phyloP scores from a whole-genome alignment of 2,113 vertebrate genomes.

The Forbesichthys agassizii region DNA sequence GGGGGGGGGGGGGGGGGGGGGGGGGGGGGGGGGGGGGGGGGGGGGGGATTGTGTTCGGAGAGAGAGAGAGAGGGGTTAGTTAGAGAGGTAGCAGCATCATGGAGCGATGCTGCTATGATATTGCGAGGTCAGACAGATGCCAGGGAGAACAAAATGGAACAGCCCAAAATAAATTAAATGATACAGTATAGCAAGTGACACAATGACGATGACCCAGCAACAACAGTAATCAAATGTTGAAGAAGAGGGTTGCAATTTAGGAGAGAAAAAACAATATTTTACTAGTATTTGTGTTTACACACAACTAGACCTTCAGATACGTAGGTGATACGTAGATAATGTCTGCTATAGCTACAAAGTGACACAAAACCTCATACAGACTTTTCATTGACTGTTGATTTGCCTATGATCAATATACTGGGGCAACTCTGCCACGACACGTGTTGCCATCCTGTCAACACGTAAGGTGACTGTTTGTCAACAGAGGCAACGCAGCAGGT shows the following conservation, averaged over 20 bases:
- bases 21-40: conserved; percentile 4
- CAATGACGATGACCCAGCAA: conserved; percentile 62
- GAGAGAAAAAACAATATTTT: conserved; percentile 39
- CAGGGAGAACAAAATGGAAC: conserved; percentile 33
- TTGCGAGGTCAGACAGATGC: conserved; percentile 53
- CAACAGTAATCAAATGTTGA: conserved; percentile 45
- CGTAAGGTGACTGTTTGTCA: conserved; percentile 55
- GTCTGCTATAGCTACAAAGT: conserved; percentile 30
- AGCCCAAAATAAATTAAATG: conserved; percentile 5
- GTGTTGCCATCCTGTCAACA: conserved; percentile 14
- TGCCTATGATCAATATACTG: conserved; percentile 63
- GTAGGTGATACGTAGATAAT: conserved; percentile 13
- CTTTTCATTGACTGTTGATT: conserved; percentile 68
- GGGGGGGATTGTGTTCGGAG: conserved; percentile 21
- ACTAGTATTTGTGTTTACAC: conserved; percentile 15
- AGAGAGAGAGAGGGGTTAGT: conserved; percentile 22
- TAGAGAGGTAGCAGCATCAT: conserved; percentile 1
- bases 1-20: no score
- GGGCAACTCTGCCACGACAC: conserved; percentile 53
- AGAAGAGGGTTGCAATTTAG: conserved; percentile 30
- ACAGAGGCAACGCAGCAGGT: conserved; percentile 20
- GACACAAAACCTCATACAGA: conserved; percentile 67
- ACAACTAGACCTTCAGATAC: conserved; percentile 34
- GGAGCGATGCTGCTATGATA: conserved; percentile 55
- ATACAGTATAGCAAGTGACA: conserved; percentile 26